These are phyloP conservation scores for Heliconius aoede DNA, from an alignment of 2,888 invertebrate genomes.

Conservation along the genomic window DNA sequence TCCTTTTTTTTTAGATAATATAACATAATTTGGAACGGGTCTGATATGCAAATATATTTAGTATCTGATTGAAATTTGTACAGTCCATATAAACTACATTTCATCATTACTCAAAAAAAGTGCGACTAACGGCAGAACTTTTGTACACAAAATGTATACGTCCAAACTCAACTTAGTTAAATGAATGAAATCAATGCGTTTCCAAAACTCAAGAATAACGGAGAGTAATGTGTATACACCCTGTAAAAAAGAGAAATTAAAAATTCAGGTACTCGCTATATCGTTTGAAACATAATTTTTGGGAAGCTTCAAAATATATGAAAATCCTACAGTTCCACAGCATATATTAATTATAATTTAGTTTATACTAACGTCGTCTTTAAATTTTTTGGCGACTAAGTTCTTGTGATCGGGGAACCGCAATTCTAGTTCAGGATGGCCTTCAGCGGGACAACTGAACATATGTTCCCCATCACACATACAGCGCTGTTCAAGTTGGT, in stretches of 20 bases:
- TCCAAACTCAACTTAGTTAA: slow-evolving; percentile 5
- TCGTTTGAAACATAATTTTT: not conserved
- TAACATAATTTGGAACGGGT: not conserved
- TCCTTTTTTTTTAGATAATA: not conserved
- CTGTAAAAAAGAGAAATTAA: slow-evolving; percentile 16
- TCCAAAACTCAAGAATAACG: slow-evolving; percentile 9
- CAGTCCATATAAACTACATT: not conserved
- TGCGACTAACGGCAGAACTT: not conserved
- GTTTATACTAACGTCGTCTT: slow-evolving; percentile 74
- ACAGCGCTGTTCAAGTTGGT: slow-evolving; percentile 96
- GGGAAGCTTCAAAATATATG: not conserved
- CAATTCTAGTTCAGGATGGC: slow-evolving; percentile 83
- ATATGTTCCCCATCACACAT: slow-evolving; percentile 99
- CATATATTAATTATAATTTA: slow-evolving; percentile 2
- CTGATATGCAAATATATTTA: slow-evolving; percentile 5
- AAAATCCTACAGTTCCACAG: not conserved
- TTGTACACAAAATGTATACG: slow-evolving; percentile 14
- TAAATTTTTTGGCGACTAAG: slow-evolving; percentile 90
- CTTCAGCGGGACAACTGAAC: slow-evolving; percentile 92
- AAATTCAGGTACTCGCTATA: slow-evolving; percentile 15
- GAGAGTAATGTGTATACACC: slow-evolving; percentile 12
- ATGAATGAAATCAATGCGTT: slow-evolving; percentile 17
- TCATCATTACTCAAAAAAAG: not conserved
- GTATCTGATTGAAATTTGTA: not conserved
- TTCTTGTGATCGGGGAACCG: slow-evolving; percentile 87